Base-by-base conservation (phyloP, 2,888 invertebrate species). In the Stenichneumon culpator region DNA sequence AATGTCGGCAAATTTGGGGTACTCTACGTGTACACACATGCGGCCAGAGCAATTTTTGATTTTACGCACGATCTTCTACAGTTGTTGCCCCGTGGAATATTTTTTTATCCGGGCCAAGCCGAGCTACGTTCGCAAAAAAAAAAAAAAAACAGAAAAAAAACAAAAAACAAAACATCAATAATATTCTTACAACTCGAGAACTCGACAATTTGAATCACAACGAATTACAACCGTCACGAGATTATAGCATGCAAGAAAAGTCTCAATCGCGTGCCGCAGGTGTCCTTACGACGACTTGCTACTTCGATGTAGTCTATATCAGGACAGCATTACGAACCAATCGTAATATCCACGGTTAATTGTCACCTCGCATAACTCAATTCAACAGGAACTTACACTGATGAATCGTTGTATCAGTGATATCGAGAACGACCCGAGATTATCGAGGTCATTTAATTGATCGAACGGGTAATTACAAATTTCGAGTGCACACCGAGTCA, bases 1-100 rank as follows among this genome's bases (percentile, higher is more conserved):
- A 85, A 85, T 70, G 85, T 79, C 47, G 60, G 73, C 47, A 83
- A 83, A 80, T 86, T 86, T 73, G 63, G 82, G 82, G 68, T 79
- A 74, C 68, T 44, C 68, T 44, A 36, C 52, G 16, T 52, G 39
- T 67, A 28, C 11, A 28, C 32, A 72, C 68, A 63, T 65, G 50
- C 22, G 25, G 63, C 0, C n/a, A 25, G 80, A 54, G 85, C 63
- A 86, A 86, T 86, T 86, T 86, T 86, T 86, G 82, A 86, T 86
- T 86, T 86, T 80, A 86, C 82, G 82, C 85, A 77, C 75, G 22
- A 52, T 67, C 77, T n/a, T 28, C 36, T n/a, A 14, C 32, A 7
- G 25, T 54, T 9, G 14, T 52, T 32, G 67, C 39, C 25, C 25
- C 22, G 52, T 2, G 25, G 22, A 52, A 52, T 6, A 52, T 52